Evolutionary conservation across 1,140 invertebrate genomes (phyloP).

Genomic region (Ceratina calcarata): DNA sequence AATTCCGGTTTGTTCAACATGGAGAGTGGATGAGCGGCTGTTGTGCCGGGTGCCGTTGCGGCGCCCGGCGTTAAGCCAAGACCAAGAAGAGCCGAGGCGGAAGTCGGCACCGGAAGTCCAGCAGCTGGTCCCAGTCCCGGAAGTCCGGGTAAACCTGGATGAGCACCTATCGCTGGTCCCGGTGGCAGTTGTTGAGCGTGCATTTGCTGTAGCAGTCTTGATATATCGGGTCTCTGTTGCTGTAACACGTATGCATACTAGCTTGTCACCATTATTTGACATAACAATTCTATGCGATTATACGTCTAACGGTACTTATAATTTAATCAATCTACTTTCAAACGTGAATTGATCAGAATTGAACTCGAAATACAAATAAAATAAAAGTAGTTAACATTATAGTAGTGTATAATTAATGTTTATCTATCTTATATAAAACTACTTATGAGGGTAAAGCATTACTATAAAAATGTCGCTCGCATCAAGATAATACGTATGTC

Average conservation of each 20-base stretch:
- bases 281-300: too few species aligned
- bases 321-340: too few species aligned
- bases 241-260: conserved; percentile 74
- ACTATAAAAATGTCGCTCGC: too few species aligned
- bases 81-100: conserved; percentile 74
- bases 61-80: conserved; percentile 82
- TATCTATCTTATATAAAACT: too few species aligned
- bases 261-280: too few species aligned
- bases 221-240: conserved; percentile 89
- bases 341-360: too few species aligned
- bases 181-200: conserved; percentile 93
- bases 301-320: too few species aligned
- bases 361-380: too few species aligned
- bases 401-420: too few species aligned
- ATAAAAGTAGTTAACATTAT: too few species aligned
- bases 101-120: conserved; percentile 78
- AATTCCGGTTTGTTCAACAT: conserved; percentile 87
- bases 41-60: conserved; percentile 78
- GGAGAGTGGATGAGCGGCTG: conserved; percentile 83
- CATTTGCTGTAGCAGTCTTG: conserved; percentile 92
- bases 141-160: conserved; percentile 79
- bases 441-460: too few species aligned
- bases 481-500: too few species aligned
- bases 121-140: conserved; percentile 75
- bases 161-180: conserved; percentile 85